Base-by-base conservation (phyloP, 2,113 vertebrate genomes). In the Sceloporus undulatus region DNA sequence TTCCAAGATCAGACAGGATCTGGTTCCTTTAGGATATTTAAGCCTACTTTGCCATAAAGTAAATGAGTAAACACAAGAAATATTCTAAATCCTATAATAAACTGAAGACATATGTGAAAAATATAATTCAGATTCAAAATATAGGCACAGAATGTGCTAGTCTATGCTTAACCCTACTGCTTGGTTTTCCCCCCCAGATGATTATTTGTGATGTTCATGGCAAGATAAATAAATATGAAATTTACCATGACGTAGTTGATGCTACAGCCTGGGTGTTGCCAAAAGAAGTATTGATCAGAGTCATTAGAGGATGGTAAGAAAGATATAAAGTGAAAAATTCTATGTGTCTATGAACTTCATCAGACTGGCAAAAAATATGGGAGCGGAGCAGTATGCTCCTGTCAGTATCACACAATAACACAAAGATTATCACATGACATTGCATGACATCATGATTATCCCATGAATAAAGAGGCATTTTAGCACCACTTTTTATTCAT, bases 301-400 rank as follows among this genome's bases (percentile, higher is more conserved):
- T 97, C 93, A 95, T 97, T 94, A 97, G 97, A 94, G 97, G 97
- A 95, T 97, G 97, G 97, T 98, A 97, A 97, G 97, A 91, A 90
- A 93, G 79, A 29, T 48, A 76, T 89, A 81, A 66, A 27, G 5
- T 78, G 18, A 52, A 77, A 9, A 34, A 18, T 59, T n/a, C 56
- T 62, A 56, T 10, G 16, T 68, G 1, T 13, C 52, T 65, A 9
- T 34, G 34, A 34, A 34, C 34, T 34, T 34, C 1, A 34, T 34
- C 34, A 34, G 34, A 34, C 34, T 34, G 34, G 34, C 34, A 34
- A 34, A 34, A 34, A 34, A 34, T 34, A 34, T 34, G 34, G 34
- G 34, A 34, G 34, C 34, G 34, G 34, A 34, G 34, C 34, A 34
- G 34, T 34, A 34, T 34, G 34, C 34, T 34, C 34, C 34, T 34